Percentiles rank a stretch among this genome's conserved stretches.
Evolutionary conservation across 2,797 vertebrate genomes (phyloP).

Genomic region (Sebastiscus tertius): DNA sequence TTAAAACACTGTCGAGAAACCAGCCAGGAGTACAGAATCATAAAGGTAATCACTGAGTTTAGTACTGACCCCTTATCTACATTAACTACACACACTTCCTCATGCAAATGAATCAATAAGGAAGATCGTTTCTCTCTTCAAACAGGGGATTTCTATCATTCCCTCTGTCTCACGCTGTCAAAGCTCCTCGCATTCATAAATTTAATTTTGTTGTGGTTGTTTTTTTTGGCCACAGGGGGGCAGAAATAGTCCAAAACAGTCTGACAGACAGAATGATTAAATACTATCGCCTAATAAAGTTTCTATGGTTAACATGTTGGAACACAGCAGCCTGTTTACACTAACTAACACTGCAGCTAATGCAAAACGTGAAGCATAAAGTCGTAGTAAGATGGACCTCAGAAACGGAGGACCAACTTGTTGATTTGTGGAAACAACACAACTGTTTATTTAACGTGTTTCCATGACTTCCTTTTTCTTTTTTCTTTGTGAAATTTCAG

Average conservation of each 20-base stretch:
- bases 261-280: not conserved
- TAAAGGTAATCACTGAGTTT: not conserved
- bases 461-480: too few species aligned
- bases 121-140: not conserved
- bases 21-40: not conserved
- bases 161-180: not conserved
- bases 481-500: too few species aligned
- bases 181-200: not conserved
- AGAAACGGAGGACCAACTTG: too few species aligned
- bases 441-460: too few species aligned
- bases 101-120: not conserved
- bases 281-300: not conserved
- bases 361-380: too few species aligned
- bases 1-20: not conserved
- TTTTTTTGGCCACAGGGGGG: not conserved
- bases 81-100: not conserved
- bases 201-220: not conserved
- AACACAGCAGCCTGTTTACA: too few species aligned
- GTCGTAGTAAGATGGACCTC: too few species aligned
- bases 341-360: too few species aligned
- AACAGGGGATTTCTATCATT: not conserved
- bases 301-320: not conserved
- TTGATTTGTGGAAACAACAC: too few species aligned
- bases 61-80: not conserved
- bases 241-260: not conserved